phyloP scores from a whole-genome alignment of 2,113 vertebrate species.

The Carettochelys insculpta region DNA sequence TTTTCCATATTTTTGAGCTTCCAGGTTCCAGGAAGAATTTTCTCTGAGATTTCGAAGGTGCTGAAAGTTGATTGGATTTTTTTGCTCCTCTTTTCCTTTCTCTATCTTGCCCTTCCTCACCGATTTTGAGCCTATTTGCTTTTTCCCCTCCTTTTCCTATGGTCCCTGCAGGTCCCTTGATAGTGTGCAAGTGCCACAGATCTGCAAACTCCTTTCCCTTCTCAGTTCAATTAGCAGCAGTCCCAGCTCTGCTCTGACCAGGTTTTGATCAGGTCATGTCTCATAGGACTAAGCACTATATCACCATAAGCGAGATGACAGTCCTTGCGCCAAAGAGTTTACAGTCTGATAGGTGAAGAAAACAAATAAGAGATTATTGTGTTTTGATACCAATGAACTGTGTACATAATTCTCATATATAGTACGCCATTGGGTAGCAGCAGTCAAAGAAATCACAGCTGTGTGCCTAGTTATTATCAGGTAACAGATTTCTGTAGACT shows the following conservation, averaged over 20 bases:
- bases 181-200: neutral
- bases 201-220: neutral
- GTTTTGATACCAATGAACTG: neutral
- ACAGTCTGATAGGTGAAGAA: neutral
- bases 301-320: neutral
- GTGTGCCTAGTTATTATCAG: neutral
- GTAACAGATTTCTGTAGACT: neutral
- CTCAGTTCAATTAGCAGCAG: neutral
- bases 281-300: neutral
- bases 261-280: neutral
- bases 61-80: neutral
- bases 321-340: neutral
- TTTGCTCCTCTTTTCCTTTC: slow-evolving; percentile 29
- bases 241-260: neutral
- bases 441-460: neutral
- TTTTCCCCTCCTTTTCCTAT: neutral
- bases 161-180: neutral
- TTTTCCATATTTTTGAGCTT: neutral
- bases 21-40: neutral
- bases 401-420: neutral
- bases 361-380: neutral
- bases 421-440: neutral
- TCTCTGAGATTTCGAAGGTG: neutral
- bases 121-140: neutral
- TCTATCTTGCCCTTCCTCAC: neutral